A percentile compares a stretch with the other conserved stretches of the same genome.
Evolutionary conservation across 2,888 invertebrate species (phyloP).

Genomic region (Hirtodrosophila duncani): DNA sequence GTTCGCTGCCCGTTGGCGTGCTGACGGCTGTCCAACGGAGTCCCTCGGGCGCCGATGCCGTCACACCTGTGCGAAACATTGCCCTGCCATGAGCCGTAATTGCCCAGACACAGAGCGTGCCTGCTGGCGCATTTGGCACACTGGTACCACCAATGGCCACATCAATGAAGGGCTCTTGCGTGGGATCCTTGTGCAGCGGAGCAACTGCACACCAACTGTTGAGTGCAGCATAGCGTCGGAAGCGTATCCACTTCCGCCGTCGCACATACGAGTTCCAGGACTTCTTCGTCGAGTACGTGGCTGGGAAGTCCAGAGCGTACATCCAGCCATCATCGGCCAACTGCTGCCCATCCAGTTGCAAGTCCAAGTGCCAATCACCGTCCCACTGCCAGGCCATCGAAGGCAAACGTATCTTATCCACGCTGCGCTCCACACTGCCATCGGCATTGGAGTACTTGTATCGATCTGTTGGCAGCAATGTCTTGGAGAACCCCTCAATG

Average conservation of each 20-base stretch:
- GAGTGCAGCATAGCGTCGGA: slow-evolving; percentile 91
- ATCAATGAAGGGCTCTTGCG: slow-evolving; percentile 95
- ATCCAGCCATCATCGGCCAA: slow-evolving; percentile 95
- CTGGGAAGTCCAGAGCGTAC: slow-evolving; percentile 94
- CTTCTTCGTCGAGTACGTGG: slow-evolving; percentile 87
- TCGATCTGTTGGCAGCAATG: slow-evolving; percentile 92
- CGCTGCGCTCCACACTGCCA: slow-evolving; percentile 87
- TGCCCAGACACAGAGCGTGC: slow-evolving; percentile 92
- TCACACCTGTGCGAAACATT: slow-evolving; percentile 91
- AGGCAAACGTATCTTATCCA: slow-evolving; percentile 90
- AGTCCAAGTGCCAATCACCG: slow-evolving; percentile 93
- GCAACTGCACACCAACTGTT: slow-evolving; percentile 96
- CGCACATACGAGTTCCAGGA: slow-evolving; percentile 95
- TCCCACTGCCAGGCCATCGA: slow-evolving; percentile 99
- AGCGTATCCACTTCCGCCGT: slow-evolving; percentile 92
- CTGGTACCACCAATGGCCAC: slow-evolving; percentile 91
- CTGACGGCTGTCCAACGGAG: slow-evolving; percentile 89
- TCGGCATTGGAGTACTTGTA: slow-evolving; percentile 91
- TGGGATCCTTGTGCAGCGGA: slow-evolving; percentile 92
- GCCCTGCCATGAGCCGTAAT: slow-evolving; percentile 94
- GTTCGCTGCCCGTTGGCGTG: slow-evolving; percentile 88
- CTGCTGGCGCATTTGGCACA: slow-evolving; percentile 87
- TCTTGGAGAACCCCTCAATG: slow-evolving; percentile 90
- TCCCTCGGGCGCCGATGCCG: slow-evolving; percentile 91
- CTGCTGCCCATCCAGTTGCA: slow-evolving; percentile 90